Evolutionary conservation across 2,113 vertebrate genomes (phyloP).

Genomic region (Chaetops frenatus): DNA sequence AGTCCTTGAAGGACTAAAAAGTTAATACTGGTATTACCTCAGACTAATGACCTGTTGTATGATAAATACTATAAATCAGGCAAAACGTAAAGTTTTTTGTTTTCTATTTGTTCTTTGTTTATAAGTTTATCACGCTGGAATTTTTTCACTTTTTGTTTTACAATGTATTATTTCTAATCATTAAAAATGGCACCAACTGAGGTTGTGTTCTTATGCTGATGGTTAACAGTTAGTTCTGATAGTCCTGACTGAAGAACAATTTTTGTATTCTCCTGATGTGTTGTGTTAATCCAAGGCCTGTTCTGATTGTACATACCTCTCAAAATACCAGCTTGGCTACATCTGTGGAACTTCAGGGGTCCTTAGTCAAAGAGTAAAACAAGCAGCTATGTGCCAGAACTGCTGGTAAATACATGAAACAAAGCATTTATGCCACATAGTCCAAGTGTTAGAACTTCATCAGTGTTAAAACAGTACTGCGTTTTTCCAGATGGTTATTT

Average conservation of each 20-base stretch:
- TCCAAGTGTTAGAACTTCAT: not conserved
- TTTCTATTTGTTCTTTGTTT: conserved; percentile 53
- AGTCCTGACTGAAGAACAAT: not conserved
- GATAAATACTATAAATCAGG: conserved; percentile 19
- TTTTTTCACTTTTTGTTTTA: conserved; percentile 45
- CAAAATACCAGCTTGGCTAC: not conserved
- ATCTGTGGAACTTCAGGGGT: not conserved
- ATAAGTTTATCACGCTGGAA: conserved; percentile 36
- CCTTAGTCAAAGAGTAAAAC: not conserved
- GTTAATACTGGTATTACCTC: conserved; percentile 29
- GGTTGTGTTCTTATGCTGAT: conserved; percentile 38
- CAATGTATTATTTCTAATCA: conserved; percentile 48
- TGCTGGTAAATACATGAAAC: not conserved
- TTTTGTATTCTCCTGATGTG: not conserved
- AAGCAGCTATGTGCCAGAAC: not conserved
- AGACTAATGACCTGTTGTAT: conserved; percentile 33
- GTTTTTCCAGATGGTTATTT: not conserved
- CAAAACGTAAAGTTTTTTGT: not conserved
- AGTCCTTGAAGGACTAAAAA: conserved; percentile 4
- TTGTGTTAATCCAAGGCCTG: not conserved
- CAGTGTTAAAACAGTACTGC: not conserved
- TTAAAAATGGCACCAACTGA: conserved; percentile 56
- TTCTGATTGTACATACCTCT: not conserved
- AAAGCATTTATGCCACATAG: not conserved
- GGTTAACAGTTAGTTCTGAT: not conserved